Evolutionary conservation across 1,140 invertebrate species (phyloP), one percentile per base, ranked within the genome.

Genomic region (Pseudachorutes palmiensis): DNA sequence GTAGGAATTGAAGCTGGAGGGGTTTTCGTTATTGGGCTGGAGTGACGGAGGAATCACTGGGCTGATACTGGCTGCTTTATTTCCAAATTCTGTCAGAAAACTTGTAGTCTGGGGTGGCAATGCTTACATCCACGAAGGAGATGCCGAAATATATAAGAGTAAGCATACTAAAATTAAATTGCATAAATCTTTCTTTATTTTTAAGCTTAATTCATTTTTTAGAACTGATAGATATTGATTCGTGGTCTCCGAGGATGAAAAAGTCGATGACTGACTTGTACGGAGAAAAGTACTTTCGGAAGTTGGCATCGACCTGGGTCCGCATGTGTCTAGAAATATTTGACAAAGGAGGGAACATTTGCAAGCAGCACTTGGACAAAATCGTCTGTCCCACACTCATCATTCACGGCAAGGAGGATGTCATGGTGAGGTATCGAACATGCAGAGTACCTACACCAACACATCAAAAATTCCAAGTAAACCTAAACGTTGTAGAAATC

Each of bases 1-100:
- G n/a, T n/a, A n/a, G n/a, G n/a, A n/a, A n/a, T n/a, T n/a, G n/a
- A n/a, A n/a, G n/a, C n/a, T n/a, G n/a, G n/a, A n/a, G n/a, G n/a
- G n/a, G 72, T 92, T 86, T 80, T 92, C 90, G 0, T 72, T 94
- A 0, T 67, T 94, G 28, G 92, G 92, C 0, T 95, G 91, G 90
- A 92, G 89, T 79, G 90, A 94, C 79, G 92, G 92, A 48, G 92
- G 88, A 1, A 91, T 89, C 41, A 86, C 87, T 5, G 85, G 83
- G 2, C 79, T 94, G 51, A 85, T 92, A 2, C 69, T 90, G 2
- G 88, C 90, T 14, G 85, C 85, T 0, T 84, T 83, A 41, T 83
- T 86, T 77, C 84, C 86, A 0, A 78, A 86, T 2, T 77, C 78
- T 24, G 79, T 95, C 0, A 78, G 85, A 1, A 92, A 89, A 74